phyloP scores from a whole-genome alignment of 2,113 vertebrate genomes.

The Jaculus jaculus region DNA sequence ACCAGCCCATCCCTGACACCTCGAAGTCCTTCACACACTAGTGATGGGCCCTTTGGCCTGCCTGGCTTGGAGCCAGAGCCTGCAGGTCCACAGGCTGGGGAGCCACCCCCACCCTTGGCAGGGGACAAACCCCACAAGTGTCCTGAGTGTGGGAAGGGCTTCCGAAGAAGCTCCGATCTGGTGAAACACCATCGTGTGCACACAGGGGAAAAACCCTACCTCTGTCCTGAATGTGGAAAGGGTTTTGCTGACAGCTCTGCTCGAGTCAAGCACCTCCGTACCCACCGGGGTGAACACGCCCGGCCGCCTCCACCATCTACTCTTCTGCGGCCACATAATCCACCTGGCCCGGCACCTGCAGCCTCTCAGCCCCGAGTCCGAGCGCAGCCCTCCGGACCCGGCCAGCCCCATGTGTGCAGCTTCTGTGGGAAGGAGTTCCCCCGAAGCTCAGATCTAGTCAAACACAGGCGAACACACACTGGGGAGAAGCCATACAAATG shows the following conservation, averaged over 20 bases:
- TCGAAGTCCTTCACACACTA: constrained; percentile 65
- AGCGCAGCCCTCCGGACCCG: constrained; percentile 65
- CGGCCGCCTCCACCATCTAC: constrained; percentile 55
- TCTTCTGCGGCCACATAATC: constrained; percentile 70
- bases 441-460: constrained; percentile 80
- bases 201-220: constrained; percentile 82
- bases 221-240: constrained; percentile 84
- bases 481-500: constrained; percentile 81
- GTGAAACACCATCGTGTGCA: constrained; percentile 84
- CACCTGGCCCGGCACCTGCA: constrained; percentile 52
- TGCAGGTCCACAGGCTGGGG: constrained; percentile 71
- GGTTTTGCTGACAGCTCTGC: constrained; percentile 78
- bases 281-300: constrained; percentile 70
- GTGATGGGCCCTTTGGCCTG: constrained; percentile 75
- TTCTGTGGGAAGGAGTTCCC: constrained; percentile 81
- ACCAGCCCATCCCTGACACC: constrained; percentile 68
- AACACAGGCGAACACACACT: constrained; percentile 78
- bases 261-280: constrained; percentile 78
- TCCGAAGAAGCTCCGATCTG: constrained; percentile 80
- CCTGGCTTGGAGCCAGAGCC: constrained; percentile 73
- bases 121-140: constrained; percentile 76
- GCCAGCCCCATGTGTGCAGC: constrained; percentile 70
- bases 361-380: constrained; percentile 41
- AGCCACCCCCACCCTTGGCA: constrained; percentile 64
- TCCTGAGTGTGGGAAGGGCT: constrained; percentile 78